Base-by-base conservation (phyloP, 2,113 vertebrate genomes). In the Labrus mixtus region DNA sequence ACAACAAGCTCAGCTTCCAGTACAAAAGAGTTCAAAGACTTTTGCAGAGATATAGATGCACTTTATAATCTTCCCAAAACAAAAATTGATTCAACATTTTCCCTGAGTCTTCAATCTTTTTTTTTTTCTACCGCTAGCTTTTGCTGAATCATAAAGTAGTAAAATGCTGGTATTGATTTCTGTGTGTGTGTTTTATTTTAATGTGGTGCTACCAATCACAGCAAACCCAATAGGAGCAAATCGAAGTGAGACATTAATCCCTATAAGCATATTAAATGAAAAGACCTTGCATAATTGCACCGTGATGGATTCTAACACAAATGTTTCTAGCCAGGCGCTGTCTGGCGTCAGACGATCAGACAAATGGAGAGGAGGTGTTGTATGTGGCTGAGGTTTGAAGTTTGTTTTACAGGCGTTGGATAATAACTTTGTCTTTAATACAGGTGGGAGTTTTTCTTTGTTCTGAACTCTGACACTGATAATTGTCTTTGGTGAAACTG, bases 201-300 rank as follows among this genome's bases (percentile, higher is more conserved):
- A 84, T 69, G 60, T n/a, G 53, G n/a, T 2, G 16, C 60, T 57
- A 12, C 43, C 43, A 74, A 87, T 68, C 48, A 70, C 41, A 70
- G 63, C 56, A 83, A 86, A 78, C 70, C 79, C 72, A 78, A 76
- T 51, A 54, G 55, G 51, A 65, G 67, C 77, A 84, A 85, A 82
- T 83, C 82, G 84, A 74, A 83, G 60, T 60, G 57, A 78, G 67
- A 83, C 78, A 76, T 81, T 62, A n/a, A 77, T 83, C 79, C 68
- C 41, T 62, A n/a, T n/a, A 7, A 11, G 69, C 74, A 69, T 70
- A 74, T 80, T 54, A 82, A 84, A 68, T 67, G 39, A 72, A 67
- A 63, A 73, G 62, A 33, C 25, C 12, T 33, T 56, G 64, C 11
- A 15, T 76, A 61, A 74, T 76, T 53, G 46, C 36, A 71, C 46